Percentiles rank a stretch among this genome's conserved stretches.
Evolutionary conservation across 2,888 invertebrate species (phyloP).

Genomic region (Hetaerina titia): DNA sequence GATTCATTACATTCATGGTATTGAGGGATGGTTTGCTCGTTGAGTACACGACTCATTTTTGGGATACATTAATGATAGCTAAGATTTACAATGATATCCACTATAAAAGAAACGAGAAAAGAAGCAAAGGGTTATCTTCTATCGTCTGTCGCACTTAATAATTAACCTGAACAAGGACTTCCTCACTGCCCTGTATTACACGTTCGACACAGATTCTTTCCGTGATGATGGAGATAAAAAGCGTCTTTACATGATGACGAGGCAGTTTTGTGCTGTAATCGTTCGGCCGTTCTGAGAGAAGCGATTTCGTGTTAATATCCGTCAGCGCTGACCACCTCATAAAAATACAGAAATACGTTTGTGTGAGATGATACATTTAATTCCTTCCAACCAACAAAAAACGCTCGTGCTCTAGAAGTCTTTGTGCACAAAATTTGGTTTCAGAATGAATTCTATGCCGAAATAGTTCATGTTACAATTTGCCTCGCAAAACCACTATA

Average conservation of each 20-base stretch:
- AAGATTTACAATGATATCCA: background rate
- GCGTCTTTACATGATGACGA: background rate
- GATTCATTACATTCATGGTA: background rate
- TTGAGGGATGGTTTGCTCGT: background rate
- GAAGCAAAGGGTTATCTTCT: background rate
- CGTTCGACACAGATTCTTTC: background rate
- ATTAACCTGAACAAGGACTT: slow-evolving; percentile 8
- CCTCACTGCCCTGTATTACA: background rate
- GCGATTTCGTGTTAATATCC: background rate
- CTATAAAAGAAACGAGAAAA: background rate
- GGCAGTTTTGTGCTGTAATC: background rate
- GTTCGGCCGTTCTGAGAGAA: background rate
- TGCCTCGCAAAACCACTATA: too few species aligned
- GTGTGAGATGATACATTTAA: too few species aligned
- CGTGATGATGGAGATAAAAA: background rate
- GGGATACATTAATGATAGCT: background rate
- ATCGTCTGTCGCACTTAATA: background rate
- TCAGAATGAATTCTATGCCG: too few species aligned
- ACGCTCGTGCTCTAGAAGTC: too few species aligned
- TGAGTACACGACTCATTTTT: background rate
- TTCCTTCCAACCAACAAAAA: too few species aligned
- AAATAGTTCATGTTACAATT: too few species aligned
- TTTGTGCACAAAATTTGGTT: too few species aligned
- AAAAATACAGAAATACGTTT: background rate
- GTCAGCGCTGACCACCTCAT: background rate